Evolutionary conservation across 1,140 invertebrate genomes (phyloP), one percentile per base, ranked within the genome.

Genomic region (Sminthurides bifidus): DNA sequence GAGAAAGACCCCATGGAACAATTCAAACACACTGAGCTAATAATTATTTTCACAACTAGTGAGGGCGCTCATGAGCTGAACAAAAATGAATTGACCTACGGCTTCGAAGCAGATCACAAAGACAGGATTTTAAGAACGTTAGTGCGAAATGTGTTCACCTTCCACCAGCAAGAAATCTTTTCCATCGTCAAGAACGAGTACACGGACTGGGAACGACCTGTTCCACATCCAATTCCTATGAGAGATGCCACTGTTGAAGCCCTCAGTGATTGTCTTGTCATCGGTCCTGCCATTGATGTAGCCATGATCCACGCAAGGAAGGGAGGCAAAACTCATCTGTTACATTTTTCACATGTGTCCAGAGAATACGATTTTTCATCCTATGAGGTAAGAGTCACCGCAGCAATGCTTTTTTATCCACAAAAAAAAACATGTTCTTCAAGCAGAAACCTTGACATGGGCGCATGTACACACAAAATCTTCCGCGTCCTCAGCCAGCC

Each of bases 131-230:
- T 84, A 24, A 65, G 87, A 30, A 92, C 89, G 8, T 84, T 90
- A 70, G 81, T 86, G 29, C 75, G 89, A 58, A 94, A 93, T 75
- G 78, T 86, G 27, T 90, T 84, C 74, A 77, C 81, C 24, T 90
- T 83, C 68, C 89, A 93, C 69, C 77, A 89, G 60, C 89, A 91
- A 72, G 89, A 94, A 72, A 92, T 94, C 54, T 89, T 87, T 67
- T 82, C 87, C 24, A 87, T 90, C 8, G 79, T 94, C 12, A 74
- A 85, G 27, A 92, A 93, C 73, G 87, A 93, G 70, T 95, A 95
- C 72, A 91, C 87, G 30, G 86, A 92, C 70, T 92, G 88, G 88
- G 83, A 85, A 68, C 83, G 87, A 64, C 81, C 85, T 3, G 86
- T 84, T 26, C 78, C 84, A 50, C 85, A 90, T 68, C 85, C 87